Evolutionary conservation across 1,140 invertebrate genomes (phyloP).

Genomic region (Drosophila suzukii): DNA sequence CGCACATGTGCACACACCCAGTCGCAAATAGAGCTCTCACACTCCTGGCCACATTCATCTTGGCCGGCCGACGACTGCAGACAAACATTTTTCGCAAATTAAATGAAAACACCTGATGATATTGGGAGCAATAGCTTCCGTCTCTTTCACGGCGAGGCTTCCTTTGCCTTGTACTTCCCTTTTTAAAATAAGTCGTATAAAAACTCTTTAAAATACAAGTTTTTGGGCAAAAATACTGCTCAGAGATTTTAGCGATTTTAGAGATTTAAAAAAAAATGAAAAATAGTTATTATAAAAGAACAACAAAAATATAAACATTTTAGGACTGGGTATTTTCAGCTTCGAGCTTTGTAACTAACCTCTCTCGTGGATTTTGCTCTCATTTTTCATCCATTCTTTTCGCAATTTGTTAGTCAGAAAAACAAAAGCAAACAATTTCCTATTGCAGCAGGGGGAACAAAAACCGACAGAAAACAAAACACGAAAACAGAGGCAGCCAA

Average conservation of each 20-base stretch:
- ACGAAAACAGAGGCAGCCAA: neutral
- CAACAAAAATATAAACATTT: neutral
- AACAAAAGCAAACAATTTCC: neutral
- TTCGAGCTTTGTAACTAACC: neutral
- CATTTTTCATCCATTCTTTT: neutral
- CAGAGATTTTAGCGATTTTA: too few relatives aligned
- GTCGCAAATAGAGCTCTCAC: constrained; percentile 1
- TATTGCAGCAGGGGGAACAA: neutral
- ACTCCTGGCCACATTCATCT: constrained; percentile 33
- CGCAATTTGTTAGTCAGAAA: neutral
- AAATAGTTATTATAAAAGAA: neutral
- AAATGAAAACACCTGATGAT: constrained; percentile 84
- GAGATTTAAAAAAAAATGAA: too few relatives aligned
- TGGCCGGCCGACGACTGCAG: constrained; percentile 38
- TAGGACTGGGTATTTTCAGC: neutral
- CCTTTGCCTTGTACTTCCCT: neutral
- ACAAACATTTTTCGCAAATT: constrained; percentile 83
- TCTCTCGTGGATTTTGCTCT: neutral
- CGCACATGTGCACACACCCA: neutral
- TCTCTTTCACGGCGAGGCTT: neutral
- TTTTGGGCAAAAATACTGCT: neutral
- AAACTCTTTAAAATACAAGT: too few relatives aligned
- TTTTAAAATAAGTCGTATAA: neutral
- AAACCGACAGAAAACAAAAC: constrained; percentile 3
- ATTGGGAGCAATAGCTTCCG: constrained; percentile 41